A percentile compares a stretch with the other conserved stretches of the same genome.
Evolutionary conservation across 2,113 vertebrate species (phyloP).

Genomic region (Chaetops frenatus): DNA sequence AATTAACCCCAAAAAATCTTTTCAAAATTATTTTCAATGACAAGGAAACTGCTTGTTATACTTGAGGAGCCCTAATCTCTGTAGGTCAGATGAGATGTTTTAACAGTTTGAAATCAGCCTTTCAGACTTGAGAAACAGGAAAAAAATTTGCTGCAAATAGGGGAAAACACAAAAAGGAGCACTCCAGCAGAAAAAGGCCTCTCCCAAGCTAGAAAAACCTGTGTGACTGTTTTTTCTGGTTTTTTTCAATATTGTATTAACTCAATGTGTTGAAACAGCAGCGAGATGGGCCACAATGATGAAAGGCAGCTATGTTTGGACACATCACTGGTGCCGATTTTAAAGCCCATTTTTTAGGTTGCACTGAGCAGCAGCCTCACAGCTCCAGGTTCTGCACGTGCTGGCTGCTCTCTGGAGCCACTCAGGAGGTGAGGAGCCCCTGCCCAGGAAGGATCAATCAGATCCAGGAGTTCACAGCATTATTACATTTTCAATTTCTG

Average conservation of each 20-base stretch:
- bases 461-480: constrained; percentile 12
- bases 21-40: not conserved
- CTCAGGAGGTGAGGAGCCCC: not conserved
- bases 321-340: not conserved
- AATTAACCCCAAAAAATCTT: not conserved
- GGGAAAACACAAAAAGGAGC: not conserved
- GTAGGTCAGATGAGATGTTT: not conserved
- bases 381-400: not conserved
- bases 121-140: not conserved
- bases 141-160: not conserved
- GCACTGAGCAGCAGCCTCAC: not conserved
- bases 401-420: not conserved
- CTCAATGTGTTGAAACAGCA: not conserved
- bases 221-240: not conserved
- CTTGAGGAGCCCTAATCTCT: not conserved
- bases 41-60: not conserved
- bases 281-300: not conserved
- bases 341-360: not conserved
- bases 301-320: not conserved
- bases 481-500: constrained; percentile 34
- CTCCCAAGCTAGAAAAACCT: not conserved
- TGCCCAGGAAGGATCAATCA: not conserved
- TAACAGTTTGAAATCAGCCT: not conserved
- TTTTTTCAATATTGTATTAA: not conserved
- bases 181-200: not conserved